A percentile compares a stretch with the other conserved stretches of the same genome.
These are phyloP conservation scores for Diabrotica virgifera DNA, from an alignment of 1,140 invertebrate species.

Conservation along the genomic window DNA sequence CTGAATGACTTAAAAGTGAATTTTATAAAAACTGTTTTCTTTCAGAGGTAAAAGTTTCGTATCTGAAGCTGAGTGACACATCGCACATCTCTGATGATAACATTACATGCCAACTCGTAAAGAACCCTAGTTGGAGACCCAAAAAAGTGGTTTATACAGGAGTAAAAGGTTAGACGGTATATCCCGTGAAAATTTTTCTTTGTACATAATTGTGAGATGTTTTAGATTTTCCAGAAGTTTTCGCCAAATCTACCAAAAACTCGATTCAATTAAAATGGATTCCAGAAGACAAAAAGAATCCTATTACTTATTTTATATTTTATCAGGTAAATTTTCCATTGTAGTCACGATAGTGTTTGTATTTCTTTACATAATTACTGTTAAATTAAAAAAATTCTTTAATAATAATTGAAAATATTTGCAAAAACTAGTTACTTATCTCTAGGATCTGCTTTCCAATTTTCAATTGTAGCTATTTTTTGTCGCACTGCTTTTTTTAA, in stretches of 20 bases:
- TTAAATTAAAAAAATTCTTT: no score
- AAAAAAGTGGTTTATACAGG: constrained; percentile 27
- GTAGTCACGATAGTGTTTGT: no score
- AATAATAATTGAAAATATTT: no score
- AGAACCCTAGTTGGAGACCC: constrained; percentile 34
- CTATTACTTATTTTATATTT: constrained; percentile 36
- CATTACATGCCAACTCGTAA: constrained; percentile 34
- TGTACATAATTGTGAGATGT: constrained; percentile 7
- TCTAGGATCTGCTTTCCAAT: no score
- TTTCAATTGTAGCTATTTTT: no score
- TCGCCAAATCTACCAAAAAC: constrained; percentile 20
- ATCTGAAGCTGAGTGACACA: constrained; percentile 27
- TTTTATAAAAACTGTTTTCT: constrained; percentile 7
- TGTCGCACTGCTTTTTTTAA: no score
- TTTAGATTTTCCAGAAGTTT: constrained; percentile 34
- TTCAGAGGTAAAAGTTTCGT: constrained; percentile 36
- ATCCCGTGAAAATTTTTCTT: background rate
- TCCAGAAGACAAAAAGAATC: constrained; percentile 30
- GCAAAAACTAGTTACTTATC: no score
- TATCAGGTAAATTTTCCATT: constrained; percentile 29
- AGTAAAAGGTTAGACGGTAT: constrained; percentile 31
- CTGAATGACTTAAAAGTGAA: no score
- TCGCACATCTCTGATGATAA: constrained; percentile 12
- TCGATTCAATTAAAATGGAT: constrained; percentile 34
- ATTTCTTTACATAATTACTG: no score